A percentile compares a stretch with the other conserved stretches of the same genome.
These are phyloP conservation scores for Drosophila stalkeri DNA, from an alignment of 2,888 invertebrate species.

Conservation along the genomic window DNA sequence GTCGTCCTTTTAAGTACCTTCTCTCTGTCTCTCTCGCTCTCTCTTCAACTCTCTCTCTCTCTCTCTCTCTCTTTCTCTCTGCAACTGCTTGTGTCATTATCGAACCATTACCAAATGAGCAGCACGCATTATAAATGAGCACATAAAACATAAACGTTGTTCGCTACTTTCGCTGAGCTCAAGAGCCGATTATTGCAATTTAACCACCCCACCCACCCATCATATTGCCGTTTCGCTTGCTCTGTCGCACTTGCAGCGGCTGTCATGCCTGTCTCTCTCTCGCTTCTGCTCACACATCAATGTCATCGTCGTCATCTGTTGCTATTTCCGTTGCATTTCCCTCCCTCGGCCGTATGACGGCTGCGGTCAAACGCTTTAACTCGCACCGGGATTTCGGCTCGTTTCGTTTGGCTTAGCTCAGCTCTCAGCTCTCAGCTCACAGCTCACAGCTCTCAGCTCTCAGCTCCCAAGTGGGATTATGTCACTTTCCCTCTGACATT, in stretches of 20 bases:
- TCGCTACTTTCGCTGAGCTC: constrained; percentile 64
- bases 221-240: constrained; percentile 5
- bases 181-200: constrained; percentile 83
- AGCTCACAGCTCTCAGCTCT: constrained; percentile 73
- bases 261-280: not conserved
- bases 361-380: constrained; percentile 82
- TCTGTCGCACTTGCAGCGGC: constrained; percentile 1
- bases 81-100: constrained; percentile 77
- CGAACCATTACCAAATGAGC: constrained; percentile 82
- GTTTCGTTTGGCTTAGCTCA: constrained; percentile 70
- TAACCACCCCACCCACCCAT: constrained; percentile 67
- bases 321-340: constrained; percentile 56
- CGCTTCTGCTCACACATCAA: constrained; percentile 33
- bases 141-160: constrained; percentile 82
- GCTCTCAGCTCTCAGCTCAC: constrained; percentile 80
- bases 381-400: constrained; percentile 79
- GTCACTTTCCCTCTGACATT: constrained; percentile 83
- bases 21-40: not conserved
- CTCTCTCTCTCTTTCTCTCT: not conserved
- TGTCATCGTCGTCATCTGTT: constrained; percentile 63
- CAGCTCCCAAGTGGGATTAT: constrained; percentile 85
- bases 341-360: constrained; percentile 22
- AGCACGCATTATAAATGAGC: constrained; percentile 78
- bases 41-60: not conserved
- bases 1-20: constrained; percentile 56